Base-by-base conservation (phyloP, 2,113 vertebrate genomes). In the Prochilodus magdalenae region DNA sequence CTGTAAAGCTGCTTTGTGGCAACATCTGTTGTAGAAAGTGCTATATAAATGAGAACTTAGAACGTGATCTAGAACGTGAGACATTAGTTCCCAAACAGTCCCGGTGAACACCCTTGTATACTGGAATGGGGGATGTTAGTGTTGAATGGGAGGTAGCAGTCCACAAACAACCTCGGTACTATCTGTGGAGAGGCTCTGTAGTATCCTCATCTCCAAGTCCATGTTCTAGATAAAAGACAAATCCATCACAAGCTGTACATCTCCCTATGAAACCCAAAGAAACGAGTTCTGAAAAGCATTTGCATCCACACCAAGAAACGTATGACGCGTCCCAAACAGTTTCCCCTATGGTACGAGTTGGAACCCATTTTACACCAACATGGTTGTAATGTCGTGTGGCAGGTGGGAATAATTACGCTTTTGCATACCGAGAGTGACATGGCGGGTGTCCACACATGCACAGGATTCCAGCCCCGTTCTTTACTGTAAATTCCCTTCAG, bases 401-500 rank as follows among this genome's bases (percentile, higher is more conserved):
- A 57, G 8, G 55, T n/a, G 8, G 55, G n/a, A 57, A 57, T n/a
- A n/a, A 57, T 57, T 57, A 57, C 20, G 6, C 20, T 57, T n/a
- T n/a, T n/a, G n/a, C n/a, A n/a, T n/a, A n/a, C n/a, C n/a, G n/a
- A n/a, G n/a, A n/a, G n/a, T n/a, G n/a, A n/a, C n/a, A n/a, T n/a
- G n/a, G n/a, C n/a, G n/a, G n/a, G n/a, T n/a, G n/a, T n/a, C n/a
- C n/a, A n/a, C n/a, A n/a, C n/a, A n/a, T n/a, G n/a, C n/a, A n/a
- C n/a, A n/a, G n/a, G n/a, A 11, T 10, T 11, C 40, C 40, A 44
- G 8, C 33, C n/a, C n/a, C n/a, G n/a, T n/a, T n/a, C n/a, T n/a
- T n/a, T n/a, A n/a, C 84, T 79, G 77, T 78, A 84, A 87, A 88
- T 87, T 89, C 75, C 85, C 83, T 88, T 86, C 87, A 12, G 57